Conservation (phyloP, 2,888 invertebrate species). For the Lasioglossum pauxillum region DNA sequence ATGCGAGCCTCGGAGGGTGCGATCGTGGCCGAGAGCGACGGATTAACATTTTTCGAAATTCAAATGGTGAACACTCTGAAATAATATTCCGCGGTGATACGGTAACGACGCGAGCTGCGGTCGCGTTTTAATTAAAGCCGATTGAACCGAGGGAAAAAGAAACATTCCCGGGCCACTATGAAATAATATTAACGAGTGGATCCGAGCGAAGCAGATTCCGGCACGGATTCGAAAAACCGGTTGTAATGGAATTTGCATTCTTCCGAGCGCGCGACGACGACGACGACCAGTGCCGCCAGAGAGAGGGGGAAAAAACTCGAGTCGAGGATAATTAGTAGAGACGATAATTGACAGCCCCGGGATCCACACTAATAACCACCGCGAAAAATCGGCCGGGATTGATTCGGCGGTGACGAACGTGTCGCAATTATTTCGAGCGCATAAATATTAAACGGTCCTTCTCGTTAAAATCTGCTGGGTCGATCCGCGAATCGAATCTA, state of each 20-base stretch:
- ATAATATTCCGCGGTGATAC: slow-evolving; percentile 40
- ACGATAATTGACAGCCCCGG: slow-evolving; percentile 22
- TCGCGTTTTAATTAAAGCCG: slow-evolving; percentile 18
- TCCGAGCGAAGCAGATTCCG: neutral
- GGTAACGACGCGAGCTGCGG: neutral
- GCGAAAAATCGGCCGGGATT: slow-evolving; percentile 12
- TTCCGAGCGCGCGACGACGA: neutral
- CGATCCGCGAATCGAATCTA: neutral
- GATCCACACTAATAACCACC: neutral
- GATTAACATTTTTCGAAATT: slow-evolving; percentile 29
- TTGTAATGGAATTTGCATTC: slow-evolving; percentile 4
- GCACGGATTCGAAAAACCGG: neutral
- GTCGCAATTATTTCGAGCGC: slow-evolving; percentile 37
- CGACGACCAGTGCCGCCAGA: neutral
- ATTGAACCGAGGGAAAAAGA: neutral
- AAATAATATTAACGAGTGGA: slow-evolving; percentile 13
- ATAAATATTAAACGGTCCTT: slow-evolving; percentile 39
- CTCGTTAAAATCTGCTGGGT: slow-evolving; percentile 5
- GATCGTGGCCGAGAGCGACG: neutral
- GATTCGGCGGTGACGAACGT: slow-evolving; percentile 14
- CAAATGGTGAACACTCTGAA: slow-evolving; percentile 32
- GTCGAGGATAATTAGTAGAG: slow-evolving; percentile 26
- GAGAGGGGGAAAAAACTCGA: neutral
- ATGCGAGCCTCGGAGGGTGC: neutral
- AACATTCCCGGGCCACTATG: neutral